Percentiles rank a stretch among this genome's conserved stretches.
phyloP scores from a whole-genome alignment of 2,797 vertebrate genomes.

The Strix occidentalis region DNA sequence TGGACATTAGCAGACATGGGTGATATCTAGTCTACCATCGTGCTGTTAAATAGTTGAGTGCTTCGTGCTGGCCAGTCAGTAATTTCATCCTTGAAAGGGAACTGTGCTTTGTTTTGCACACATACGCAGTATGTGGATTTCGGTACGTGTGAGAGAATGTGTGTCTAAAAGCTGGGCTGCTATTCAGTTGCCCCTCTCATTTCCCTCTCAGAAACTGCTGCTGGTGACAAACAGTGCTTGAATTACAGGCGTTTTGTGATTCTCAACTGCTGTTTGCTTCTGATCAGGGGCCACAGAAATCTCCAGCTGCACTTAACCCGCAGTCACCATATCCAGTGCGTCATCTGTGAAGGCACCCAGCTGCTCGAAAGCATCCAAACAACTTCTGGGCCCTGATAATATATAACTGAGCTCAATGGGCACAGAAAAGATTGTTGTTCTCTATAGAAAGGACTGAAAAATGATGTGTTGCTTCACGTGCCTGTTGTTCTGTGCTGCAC shows the following conservation, averaged over 20 bases:
- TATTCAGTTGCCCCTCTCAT: neutral
- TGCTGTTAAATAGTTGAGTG: neutral
- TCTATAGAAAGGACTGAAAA: neutral
- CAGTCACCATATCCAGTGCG: slow-evolving; percentile 7
- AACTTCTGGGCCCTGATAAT: slow-evolving; percentile 33
- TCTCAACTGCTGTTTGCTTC: slow-evolving; percentile 1
- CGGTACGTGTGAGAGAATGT: neutral
- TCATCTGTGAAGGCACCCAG: slow-evolving; percentile 38
- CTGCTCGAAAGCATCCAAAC: slow-evolving; percentile 40
- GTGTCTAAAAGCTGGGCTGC: neutral
- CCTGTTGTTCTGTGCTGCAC: neutral
- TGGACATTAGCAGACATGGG: no score
- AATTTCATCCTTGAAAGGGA: neutral
- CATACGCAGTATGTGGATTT: neutral
- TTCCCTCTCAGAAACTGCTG: neutral
- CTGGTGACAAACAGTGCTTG: slow-evolving; percentile 13
- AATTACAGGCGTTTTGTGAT: slow-evolving; percentile 36
- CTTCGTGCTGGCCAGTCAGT: neutral
- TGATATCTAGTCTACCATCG: rapidly evolving
- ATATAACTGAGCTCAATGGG: slow-evolving; percentile 26
- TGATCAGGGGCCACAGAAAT: slow-evolving; percentile 32
- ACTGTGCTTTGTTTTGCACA: neutral
- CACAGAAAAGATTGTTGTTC: slow-evolving; percentile 7
- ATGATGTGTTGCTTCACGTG: neutral
- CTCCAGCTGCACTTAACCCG: slow-evolving; percentile 50